Conservation (phyloP, 2,113 vertebrate genomes). For the Miniopterus natalensis region DNA sequence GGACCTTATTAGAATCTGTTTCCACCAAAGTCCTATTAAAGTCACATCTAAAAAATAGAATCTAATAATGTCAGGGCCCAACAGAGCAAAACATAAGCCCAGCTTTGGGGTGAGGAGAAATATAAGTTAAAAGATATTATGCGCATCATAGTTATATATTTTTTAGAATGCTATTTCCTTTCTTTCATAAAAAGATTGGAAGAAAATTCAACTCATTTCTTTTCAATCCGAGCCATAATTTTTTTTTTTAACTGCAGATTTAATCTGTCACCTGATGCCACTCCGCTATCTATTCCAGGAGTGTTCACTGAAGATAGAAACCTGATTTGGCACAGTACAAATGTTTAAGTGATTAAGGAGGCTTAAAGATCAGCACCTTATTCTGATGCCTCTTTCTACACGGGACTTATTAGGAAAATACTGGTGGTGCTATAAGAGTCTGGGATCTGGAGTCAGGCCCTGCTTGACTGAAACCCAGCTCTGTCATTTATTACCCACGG, state of each 20-base stretch:
- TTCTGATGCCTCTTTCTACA: not conserved
- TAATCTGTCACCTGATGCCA: not conserved
- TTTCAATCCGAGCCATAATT: constrained; percentile 3
- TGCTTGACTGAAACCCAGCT: not conserved
- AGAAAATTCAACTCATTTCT: constrained; percentile 6
- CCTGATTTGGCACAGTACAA: not conserved
- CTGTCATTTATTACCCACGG: not conserved
- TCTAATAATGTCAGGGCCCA: constrained; percentile 31
- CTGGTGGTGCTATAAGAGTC: not conserved
- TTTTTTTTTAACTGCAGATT: constrained; percentile 35
- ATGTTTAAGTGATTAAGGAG: not conserved
- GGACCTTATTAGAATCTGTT: constrained; percentile 22
- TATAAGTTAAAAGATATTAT: not conserved
- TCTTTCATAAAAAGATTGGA: constrained; percentile 22
- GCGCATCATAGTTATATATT: not conserved
- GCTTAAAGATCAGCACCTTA: not conserved
- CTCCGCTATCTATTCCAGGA: not conserved
- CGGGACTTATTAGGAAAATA: not conserved
- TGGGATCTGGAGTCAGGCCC: not conserved
- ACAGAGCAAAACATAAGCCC: constrained; percentile 3
- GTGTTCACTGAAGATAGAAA: not conserved
- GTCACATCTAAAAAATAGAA: constrained; percentile 14
- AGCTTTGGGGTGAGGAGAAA: not conserved
- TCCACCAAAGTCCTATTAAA: constrained; percentile 52
- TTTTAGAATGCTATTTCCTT: constrained; percentile 15